Base-by-base conservation (phyloP, 2,113 vertebrate species). In the Terrapene triunguis region DNA sequence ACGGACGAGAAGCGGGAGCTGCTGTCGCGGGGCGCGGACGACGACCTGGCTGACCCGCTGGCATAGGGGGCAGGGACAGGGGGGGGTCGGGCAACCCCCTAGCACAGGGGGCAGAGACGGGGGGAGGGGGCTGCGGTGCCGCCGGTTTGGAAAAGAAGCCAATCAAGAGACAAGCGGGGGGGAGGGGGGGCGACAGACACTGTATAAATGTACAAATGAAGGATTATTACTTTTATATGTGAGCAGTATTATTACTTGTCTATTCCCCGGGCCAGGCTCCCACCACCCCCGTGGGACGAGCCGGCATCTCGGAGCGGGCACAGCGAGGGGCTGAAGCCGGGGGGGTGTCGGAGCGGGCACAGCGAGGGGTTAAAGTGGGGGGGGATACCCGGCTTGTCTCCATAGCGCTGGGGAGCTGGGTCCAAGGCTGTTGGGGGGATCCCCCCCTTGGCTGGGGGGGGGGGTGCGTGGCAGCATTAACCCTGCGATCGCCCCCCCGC, bases 141-240 rank as follows among this genome's bases (percentile, higher is more conserved):
- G 22, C 38, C 53, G 80, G 78, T 92, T 96, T 80, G 95, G 91
- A 83, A 95, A 94, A 91, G 91, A 89, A 89, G 96, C 81, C 94
- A 55, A 9, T 74, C 89, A 91, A 92, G 91, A 89, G 97, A 92
- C 22, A 14, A 32, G 92, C 38, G 27, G 24, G 92, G 87, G 93
- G 83, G 57, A 65, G 83, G 93, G 94, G 59, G 95, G 93, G 92
- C 80, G 78, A 87, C 85, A 98, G 99, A 98, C 98, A 98, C 98
- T 99, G 99, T 99, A 99, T 98, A 99, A 99, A 99, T 99, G 99
- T 99, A 99, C 98, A 99, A 99, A 99, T 99, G 99, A 99, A 99
- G 99, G 99, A 99, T 98, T 94, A 98, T 98, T 99, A 99, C 99
- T 99, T 99, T 99, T 99, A 99, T 99, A 99, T 99, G 99, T 99